These are phyloP conservation scores for Asarcornis scutulata DNA, from an alignment of 2,113 vertebrate species.

Conservation along the genomic window DNA sequence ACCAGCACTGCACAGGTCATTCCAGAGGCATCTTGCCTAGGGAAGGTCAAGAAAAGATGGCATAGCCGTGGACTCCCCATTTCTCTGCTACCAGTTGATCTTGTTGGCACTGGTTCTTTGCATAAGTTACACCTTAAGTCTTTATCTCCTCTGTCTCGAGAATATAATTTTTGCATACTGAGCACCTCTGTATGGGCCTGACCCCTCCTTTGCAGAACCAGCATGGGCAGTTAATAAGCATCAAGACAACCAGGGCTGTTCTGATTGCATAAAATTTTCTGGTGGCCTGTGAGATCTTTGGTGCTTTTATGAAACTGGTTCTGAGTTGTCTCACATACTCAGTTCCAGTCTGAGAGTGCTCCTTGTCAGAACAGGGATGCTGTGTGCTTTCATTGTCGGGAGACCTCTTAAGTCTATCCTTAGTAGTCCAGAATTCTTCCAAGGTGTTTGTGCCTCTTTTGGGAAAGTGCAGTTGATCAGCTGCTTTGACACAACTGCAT, in stretches of 20 bases:
- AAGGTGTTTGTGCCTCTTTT: background rate
- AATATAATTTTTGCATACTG: background rate
- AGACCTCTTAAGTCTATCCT: background rate
- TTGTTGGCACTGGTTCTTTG: background rate
- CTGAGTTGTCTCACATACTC: background rate
- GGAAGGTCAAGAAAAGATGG: background rate
- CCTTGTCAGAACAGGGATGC: background rate
- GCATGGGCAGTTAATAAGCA: background rate
- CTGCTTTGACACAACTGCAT: background rate
- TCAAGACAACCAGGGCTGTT: background rate
- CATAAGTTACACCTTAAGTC: background rate
- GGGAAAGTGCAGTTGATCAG: background rate
- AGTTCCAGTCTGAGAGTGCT: background rate
- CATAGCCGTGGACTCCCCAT: background rate
- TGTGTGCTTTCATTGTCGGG: background rate
- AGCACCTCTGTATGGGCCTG: background rate
- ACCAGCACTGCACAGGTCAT: background rate
- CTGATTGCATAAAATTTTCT: background rate
- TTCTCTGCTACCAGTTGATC: background rate
- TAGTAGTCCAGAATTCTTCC: background rate
- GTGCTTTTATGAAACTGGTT: background rate
- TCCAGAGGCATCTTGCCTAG: background rate
- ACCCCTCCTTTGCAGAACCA: background rate
- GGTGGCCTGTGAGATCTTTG: background rate
- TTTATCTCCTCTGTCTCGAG: background rate